Conservation (phyloP, 2,113 vertebrate species). For the Chunga burmeisteri region DNA sequence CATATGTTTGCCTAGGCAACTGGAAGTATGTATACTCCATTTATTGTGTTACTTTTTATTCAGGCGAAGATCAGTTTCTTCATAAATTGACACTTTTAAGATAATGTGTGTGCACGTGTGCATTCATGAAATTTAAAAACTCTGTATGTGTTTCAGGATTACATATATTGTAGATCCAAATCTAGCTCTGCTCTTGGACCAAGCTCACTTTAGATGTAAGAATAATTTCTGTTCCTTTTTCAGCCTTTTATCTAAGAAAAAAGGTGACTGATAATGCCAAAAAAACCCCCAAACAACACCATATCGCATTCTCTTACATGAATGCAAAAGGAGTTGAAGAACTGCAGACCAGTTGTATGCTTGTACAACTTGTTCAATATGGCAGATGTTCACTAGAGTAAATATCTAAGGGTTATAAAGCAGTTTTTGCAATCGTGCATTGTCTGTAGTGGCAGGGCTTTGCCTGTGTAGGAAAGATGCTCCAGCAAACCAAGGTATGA, state of each 20-base stretch:
- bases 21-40: not conserved
- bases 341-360: not conserved
- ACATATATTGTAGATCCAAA: not conserved
- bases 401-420: not conserved
- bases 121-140: not conserved
- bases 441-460: not conserved
- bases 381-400: not conserved
- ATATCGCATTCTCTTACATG: not conserved
- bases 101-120: not conserved
- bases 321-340: not conserved
- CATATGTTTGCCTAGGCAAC: rapidly evolving
- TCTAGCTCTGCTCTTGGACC: not conserved
- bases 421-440: not conserved
- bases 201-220: not conserved
- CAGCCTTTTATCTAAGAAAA: not conserved
- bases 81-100: not conserved
- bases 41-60: not conserved
- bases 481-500: not conserved
- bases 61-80: not conserved
- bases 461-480: not conserved
- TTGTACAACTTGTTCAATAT: not conserved
- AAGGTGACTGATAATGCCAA: not conserved
- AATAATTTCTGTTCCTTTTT: not conserved
- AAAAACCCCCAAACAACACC: not conserved
- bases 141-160: not conserved